These are phyloP conservation scores for Dendrolimus houi DNA, from an alignment of 2,888 invertebrate genomes.

Conservation along the genomic window DNA sequence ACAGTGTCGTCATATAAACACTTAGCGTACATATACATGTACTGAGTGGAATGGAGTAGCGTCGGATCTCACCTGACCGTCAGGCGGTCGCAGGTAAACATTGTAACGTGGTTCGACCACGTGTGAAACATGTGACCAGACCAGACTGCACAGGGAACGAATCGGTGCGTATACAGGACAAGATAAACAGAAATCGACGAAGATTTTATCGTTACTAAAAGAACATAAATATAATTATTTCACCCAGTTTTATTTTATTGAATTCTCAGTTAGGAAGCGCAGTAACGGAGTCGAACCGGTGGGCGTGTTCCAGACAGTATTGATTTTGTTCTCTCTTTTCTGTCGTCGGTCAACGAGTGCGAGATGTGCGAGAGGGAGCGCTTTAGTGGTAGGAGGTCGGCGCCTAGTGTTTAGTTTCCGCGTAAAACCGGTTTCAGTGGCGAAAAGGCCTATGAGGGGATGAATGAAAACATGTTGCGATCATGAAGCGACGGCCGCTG, in stretches of 20 bases:
- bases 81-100: slow-evolving; percentile 69
- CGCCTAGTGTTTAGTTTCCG: slow-evolving; percentile 65
- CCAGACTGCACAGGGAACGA: too few relatives aligned
- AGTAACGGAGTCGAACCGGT: slow-evolving; percentile 66
- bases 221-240: slow-evolving; percentile 63
- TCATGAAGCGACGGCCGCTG: slow-evolving; percentile 71
- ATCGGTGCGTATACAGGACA: too few relatives aligned
- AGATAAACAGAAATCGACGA: too few relatives aligned
- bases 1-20: slow-evolving; percentile 18
- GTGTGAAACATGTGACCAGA: slow-evolving; percentile 56
- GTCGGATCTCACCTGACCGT: slow-evolving; percentile 61
- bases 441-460: slow-evolving; percentile 60
- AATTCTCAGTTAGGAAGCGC: slow-evolving; percentile 72
- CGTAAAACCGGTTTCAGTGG: slow-evolving; percentile 46
- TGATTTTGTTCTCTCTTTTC: slow-evolving; percentile 65
- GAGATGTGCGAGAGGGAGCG: slow-evolving; percentile 43
- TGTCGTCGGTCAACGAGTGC: slow-evolving; percentile 31
- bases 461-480: slow-evolving; percentile 75
- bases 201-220: slow-evolving; percentile 28
- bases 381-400: slow-evolving; percentile 46
- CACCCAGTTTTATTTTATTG: slow-evolving; percentile 70
- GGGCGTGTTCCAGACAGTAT: slow-evolving; percentile 74
- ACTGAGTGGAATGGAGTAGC: slow-evolving; percentile 31
- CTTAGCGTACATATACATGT: slow-evolving; percentile 23
- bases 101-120: slow-evolving; percentile 68